These are phyloP conservation scores for Procavia capensis DNA, from an alignment of 2,113 vertebrate species.

Conservation along the genomic window DNA sequence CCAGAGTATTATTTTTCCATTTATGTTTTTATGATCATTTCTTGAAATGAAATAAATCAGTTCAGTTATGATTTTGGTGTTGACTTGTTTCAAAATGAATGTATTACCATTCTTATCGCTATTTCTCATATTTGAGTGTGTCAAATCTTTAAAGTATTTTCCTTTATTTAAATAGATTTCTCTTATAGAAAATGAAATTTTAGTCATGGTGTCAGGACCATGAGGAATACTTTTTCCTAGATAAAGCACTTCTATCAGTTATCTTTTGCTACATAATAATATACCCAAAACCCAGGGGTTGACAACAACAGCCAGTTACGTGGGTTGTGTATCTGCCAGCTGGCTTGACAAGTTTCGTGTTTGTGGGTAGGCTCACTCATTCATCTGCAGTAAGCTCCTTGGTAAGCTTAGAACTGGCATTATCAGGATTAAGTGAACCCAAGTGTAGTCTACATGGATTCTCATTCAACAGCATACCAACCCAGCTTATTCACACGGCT, in stretches of 20 bases:
- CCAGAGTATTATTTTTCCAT: not conserved
- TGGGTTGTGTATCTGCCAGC: fast-evolving
- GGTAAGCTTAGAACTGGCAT: not conserved
- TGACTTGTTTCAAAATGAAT: conserved; percentile 12
- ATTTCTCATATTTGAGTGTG: conserved; percentile 2
- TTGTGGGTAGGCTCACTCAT: not conserved
- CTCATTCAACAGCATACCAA: not conserved
- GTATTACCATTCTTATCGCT: not conserved
- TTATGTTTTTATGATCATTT: not conserved
- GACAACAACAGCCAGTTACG: not conserved
- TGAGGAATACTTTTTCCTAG: not conserved
- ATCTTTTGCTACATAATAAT: not conserved
- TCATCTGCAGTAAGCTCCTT: not conserved
- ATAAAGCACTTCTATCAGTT: not conserved
- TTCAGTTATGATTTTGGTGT: not conserved
- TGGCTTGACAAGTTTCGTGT: not conserved
- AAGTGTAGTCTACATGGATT: not conserved
- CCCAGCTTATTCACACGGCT: not conserved
- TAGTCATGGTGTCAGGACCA: not conserved
- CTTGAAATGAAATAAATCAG: not conserved
- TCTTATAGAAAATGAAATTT: conserved; percentile 26
- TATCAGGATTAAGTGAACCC: not conserved
- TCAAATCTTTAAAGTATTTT: not conserved
- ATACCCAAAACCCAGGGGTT: not conserved
- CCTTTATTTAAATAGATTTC: not conserved